These are phyloP conservation scores for Melitaea athalia DNA, from an alignment of 2,888 invertebrate genomes.

Conservation along the genomic window DNA sequence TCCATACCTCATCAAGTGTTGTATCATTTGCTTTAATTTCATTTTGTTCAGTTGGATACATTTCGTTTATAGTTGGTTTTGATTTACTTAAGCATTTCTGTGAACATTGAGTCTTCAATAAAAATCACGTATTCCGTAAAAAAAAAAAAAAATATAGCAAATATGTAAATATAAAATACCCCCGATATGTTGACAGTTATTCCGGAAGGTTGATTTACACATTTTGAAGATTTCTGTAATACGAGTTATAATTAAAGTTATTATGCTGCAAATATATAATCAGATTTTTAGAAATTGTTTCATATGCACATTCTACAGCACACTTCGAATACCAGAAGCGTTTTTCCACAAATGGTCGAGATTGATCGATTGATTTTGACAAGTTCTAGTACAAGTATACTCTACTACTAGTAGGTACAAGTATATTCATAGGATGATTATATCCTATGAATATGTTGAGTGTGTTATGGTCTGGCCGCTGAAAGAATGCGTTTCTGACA, in stretches of 20 bases:
- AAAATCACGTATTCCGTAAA: background rate
- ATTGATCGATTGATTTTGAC: no score
- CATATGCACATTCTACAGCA: no score
- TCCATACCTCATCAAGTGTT: constrained; percentile 6
- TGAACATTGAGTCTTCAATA: constrained; percentile 12
- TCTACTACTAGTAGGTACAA: no score
- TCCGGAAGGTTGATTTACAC: constrained; percentile 50
- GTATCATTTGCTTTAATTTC: constrained; percentile 10
- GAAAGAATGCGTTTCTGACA: no score
- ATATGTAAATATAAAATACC: constrained; percentile 44
- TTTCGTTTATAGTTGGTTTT: constrained; percentile 22
- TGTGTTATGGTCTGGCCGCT: no score
- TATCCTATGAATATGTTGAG: no score
- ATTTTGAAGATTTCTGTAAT: constrained; percentile 56
- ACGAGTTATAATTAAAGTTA: background rate
- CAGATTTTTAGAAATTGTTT: no score
- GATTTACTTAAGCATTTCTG: constrained; percentile 50
- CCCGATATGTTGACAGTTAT: constrained; percentile 60
- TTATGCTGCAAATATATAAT: background rate
- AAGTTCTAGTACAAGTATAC: no score
- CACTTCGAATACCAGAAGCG: no score
- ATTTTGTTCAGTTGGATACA: background rate
- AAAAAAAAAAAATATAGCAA: background rate
- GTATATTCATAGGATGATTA: no score
- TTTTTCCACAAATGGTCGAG: no score